Evolutionary conservation across 2,888 invertebrate species (phyloP).

Genomic region (Dexiosoma caninum): DNA sequence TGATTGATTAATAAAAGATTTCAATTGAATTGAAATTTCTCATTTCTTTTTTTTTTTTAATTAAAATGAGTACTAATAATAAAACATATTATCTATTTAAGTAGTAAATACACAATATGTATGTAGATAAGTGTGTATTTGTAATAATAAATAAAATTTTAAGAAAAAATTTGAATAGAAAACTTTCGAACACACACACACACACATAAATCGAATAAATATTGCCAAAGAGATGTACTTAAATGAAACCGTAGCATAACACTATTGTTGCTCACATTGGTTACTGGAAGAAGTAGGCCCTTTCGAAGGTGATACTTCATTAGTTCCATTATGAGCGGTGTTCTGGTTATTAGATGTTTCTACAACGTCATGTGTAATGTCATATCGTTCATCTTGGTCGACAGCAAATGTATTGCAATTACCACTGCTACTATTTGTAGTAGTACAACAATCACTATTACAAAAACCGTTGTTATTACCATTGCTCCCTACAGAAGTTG

Average conservation of each 20-base stretch:
- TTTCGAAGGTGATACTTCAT: too few species aligned
- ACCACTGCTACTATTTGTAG: constrained; percentile 65
- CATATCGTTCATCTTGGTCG: constrained; percentile 43
- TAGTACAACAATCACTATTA: constrained; percentile 65
- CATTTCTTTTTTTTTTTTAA: constrained; percentile 11
- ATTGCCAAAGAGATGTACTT: too few species aligned
- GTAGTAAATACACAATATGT: not conserved
- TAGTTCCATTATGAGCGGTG: not conserved
- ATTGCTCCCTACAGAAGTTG: constrained; percentile 60
- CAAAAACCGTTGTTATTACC: constrained; percentile 65
- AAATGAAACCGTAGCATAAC: constrained; percentile 27
- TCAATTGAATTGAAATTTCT: constrained; percentile 3
- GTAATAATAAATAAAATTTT: not conserved
- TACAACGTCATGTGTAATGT: constrained; percentile 18
- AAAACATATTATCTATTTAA: not conserved
- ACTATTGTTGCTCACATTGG: constrained; percentile 33
- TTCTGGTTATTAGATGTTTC: constrained; percentile 10
- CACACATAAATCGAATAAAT: constrained; percentile 36
- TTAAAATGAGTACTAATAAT: not conserved
- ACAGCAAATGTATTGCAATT: constrained; percentile 61
- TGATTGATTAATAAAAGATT: constrained; percentile 12
- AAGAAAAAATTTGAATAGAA: constrained; percentile 1
- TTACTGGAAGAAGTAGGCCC: not conserved
- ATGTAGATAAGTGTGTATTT: not conserved
- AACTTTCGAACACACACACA: constrained; percentile 39